phyloP scores from a whole-genome alignment of 2,888 invertebrate species.

The Cheiracanthium punctorium region DNA sequence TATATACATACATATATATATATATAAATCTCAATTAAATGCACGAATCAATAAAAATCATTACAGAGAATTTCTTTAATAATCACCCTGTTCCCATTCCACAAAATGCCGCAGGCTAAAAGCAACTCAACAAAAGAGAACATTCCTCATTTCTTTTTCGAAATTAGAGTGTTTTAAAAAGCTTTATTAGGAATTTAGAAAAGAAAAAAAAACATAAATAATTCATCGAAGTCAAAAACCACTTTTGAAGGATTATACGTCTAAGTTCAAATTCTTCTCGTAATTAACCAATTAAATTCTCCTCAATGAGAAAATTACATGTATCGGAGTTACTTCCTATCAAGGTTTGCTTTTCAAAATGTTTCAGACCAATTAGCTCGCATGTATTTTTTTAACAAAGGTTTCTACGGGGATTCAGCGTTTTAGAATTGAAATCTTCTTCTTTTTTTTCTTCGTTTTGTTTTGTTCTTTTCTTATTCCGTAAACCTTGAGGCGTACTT shows the following conservation, averaged over 20 bases:
- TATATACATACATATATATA: too few relatives aligned
- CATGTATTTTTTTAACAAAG: constrained; percentile 12
- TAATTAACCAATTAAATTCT: constrained; percentile 15
- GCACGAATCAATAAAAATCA: neutral
- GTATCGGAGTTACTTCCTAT: neutral
- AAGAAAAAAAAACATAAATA: neutral
- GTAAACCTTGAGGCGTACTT: neutral
- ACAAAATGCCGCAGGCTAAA: neutral
- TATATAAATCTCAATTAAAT: too few relatives aligned
- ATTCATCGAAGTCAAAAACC: constrained; percentile 12
- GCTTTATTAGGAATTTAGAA: neutral
- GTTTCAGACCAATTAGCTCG: constrained; percentile 8
- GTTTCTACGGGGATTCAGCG: neutral
- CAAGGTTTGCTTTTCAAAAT: neutral
- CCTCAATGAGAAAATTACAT: constrained; percentile 7
- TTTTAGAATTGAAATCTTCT: neutral
- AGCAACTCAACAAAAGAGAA: neutral
- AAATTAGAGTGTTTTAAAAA: constrained; percentile 2
- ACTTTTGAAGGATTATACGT: neutral
- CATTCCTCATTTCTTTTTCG: neutral
- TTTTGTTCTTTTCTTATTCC: neutral
- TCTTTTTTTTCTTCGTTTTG: too few relatives aligned
- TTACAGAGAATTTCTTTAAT: neutral
- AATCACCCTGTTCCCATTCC: neutral
- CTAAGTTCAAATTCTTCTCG: neutral